Evolutionary conservation across 2,113 vertebrate genomes (phyloP).

Genomic region (Nansenia antarctica): DNA sequence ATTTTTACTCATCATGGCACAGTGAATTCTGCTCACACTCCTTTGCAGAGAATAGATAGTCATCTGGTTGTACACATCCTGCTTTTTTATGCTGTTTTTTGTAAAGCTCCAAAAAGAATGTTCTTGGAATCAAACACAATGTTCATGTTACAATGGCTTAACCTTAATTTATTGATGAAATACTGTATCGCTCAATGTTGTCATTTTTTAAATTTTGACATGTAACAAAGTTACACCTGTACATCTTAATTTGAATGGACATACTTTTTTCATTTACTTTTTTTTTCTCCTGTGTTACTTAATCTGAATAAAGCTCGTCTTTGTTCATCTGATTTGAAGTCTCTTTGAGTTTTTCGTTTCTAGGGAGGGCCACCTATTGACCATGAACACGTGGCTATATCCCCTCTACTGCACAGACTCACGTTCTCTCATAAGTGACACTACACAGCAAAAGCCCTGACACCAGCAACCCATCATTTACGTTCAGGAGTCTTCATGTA

Average conservation of each 20-base stretch:
- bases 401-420: neutral
- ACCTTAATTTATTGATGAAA: constrained; percentile 59
- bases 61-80: constrained; percentile 45
- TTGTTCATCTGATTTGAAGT: constrained; percentile 15
- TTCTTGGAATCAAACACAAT: constrained; percentile 47
- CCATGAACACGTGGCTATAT: neutral
- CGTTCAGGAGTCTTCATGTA: neutral
- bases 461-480: neutral
- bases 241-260: constrained; percentile 25
- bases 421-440: neutral
- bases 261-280: constrained; percentile 6
- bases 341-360: neutral
- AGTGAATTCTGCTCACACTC: constrained; percentile 15
- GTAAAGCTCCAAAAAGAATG: constrained; percentile 48
- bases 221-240: too few species aligned
- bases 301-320: constrained; percentile 36
- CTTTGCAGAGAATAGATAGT: constrained; percentile 3
- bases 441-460: neutral
- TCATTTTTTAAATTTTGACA: constrained; percentile 41
- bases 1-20: constrained; percentile 26
- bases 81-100: constrained; percentile 51
- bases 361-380: neutral
- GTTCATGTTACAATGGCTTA: constrained; percentile 41
- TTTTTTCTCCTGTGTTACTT: constrained; percentile 9
- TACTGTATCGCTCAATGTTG: constrained; percentile 58